Evolutionary conservation across 2,797 vertebrate species (phyloP).

Genomic region (Xenentodon cancila): DNA sequence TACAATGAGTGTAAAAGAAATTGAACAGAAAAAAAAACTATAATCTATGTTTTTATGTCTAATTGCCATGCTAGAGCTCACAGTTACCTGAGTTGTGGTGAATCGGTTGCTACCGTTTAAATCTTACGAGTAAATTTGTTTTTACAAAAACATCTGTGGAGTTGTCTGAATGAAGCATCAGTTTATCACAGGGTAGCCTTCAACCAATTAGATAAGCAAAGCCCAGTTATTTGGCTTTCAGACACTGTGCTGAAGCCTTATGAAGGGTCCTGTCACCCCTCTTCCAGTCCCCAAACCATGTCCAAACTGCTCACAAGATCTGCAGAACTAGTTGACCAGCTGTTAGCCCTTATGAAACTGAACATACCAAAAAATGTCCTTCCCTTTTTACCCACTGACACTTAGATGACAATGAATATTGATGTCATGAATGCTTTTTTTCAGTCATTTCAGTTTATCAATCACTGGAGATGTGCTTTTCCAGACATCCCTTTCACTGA

Average conservation of each 20-base stretch:
- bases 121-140: not conserved
- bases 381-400: too few species aligned
- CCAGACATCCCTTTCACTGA: too few species aligned
- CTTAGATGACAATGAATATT: too few species aligned
- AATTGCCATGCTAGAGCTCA: constrained; percentile 23
- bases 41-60: not conserved
- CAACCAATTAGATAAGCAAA: not conserved
- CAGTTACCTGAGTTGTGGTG: not conserved
- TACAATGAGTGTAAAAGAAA: not conserved
- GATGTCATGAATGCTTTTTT: too few species aligned
- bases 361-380: too few species aligned
- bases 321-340: too few species aligned
- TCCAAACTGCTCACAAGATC: too few species aligned
- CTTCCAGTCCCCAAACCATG: too few species aligned
- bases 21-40: not conserved
- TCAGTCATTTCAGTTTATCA: too few species aligned
- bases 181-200: not conserved
- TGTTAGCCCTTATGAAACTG: too few species aligned
- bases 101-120: not conserved
- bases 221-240: not conserved
- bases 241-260: not conserved
- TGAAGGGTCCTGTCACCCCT: too few species aligned
- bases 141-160: not conserved
- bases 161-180: not conserved
- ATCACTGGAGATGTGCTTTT: too few species aligned